Evolutionary conservation across 2,113 vertebrate species (phyloP).

Genomic region (Sus scrofa): T2T-Sscrofa CM000818.6:71914001-71914500

Average conservation of each 20-base stretch:
- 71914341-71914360: slow-evolving; percentile 83
- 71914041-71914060: slow-evolving; percentile 90
- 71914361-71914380: slow-evolving; percentile 78
- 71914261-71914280: slow-evolving; percentile 75
- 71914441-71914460: slow-evolving; percentile 60
- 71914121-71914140: slow-evolving; percentile 81
- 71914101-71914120: slow-evolving; percentile 83
- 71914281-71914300: slow-evolving; percentile 80
- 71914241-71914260: slow-evolving; percentile 80
- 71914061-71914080: slow-evolving; percentile 90
- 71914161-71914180: slow-evolving; percentile 75
- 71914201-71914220: slow-evolving; percentile 75
- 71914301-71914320: slow-evolving; percentile 40
- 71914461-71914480: slow-evolving; percentile 66
- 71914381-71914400: slow-evolving; percentile 60
- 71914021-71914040: slow-evolving; percentile 98
- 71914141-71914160: slow-evolving; percentile 80
- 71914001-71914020: slow-evolving; percentile 88
- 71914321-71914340: slow-evolving; percentile 81
- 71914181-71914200: slow-evolving; percentile 75
- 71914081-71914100: slow-evolving; percentile 83
- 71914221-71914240: slow-evolving; percentile 73
- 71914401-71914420: slow-evolving; percentile 65
- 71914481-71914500: slow-evolving; percentile 48
- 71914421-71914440: slow-evolving; percentile 40